phyloP scores from a whole-genome alignment of 2,888 invertebrate genomes.

The Drosophila niveifrons region DNA sequence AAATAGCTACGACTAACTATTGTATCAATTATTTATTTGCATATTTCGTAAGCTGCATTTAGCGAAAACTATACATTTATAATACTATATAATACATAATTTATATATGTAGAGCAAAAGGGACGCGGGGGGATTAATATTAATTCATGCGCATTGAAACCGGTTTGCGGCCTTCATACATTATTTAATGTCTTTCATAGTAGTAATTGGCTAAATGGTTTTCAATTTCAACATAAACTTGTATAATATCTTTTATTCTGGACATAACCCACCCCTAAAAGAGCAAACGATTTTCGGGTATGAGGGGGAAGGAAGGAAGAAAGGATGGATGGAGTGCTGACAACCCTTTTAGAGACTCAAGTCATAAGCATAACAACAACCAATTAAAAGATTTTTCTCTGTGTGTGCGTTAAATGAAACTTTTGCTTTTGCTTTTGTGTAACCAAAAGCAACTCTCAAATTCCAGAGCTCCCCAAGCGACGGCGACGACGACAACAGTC shows the following conservation, averaged over 20 bases:
- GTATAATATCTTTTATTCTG: constrained; percentile 6
- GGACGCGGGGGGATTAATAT: background rate
- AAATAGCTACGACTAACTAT: background rate
- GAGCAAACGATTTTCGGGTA: background rate
- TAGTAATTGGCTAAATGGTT: constrained; percentile 63
- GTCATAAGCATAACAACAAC: constrained; percentile 68
- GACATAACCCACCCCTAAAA: constrained; percentile 47
- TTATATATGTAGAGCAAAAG: background rate
- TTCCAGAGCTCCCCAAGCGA: constrained; percentile 50
- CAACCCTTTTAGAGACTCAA: constrained; percentile 74
- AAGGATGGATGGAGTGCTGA: constrained; percentile 19
- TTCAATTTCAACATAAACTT: constrained; percentile 41
- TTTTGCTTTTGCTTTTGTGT: constrained; percentile 59
- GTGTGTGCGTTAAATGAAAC: constrained; percentile 54
- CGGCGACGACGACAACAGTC: background rate
- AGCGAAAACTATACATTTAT: background rate
- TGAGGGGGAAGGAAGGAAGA: background rate
- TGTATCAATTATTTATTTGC: background rate
- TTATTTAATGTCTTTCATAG: constrained; percentile 30
- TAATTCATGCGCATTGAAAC: constrained; percentile 3
- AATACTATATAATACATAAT: background rate
- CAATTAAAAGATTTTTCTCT: constrained; percentile 75
- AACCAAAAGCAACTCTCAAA: constrained; percentile 72
- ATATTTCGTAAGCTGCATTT: background rate
- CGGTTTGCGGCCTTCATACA: constrained; percentile 12